phyloP scores from a whole-genome alignment of 2,113 vertebrate genomes.

The Hemicordylus capensis region DNA sequence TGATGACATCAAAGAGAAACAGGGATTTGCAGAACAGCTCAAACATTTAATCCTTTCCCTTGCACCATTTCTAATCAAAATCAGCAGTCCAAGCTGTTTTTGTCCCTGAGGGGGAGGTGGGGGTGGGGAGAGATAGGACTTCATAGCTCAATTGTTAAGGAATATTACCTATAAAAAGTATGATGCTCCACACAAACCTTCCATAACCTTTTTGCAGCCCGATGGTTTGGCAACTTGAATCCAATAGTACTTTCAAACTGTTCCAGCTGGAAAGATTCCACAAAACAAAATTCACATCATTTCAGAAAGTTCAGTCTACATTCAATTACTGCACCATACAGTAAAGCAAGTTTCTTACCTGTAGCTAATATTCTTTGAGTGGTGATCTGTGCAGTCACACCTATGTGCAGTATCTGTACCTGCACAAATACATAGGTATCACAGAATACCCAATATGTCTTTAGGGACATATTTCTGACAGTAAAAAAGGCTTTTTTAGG shows the following conservation, averaged over 20 bases:
- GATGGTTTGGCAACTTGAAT: slow-evolving; percentile 96
- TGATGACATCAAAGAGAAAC: slow-evolving; percentile 35
- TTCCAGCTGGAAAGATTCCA: slow-evolving; percentile 83
- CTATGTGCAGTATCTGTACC: background rate
- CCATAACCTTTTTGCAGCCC: slow-evolving; percentile 94
- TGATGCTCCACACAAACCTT: slow-evolving; percentile 99
- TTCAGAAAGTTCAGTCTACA: slow-evolving; percentile 18
- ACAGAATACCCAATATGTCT: background rate
- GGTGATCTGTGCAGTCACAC: no score
- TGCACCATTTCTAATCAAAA: background rate
- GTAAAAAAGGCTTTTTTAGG: background rate
- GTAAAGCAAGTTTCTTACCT: slow-evolving; percentile 29
- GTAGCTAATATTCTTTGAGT: no score
- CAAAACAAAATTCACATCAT: slow-evolving; percentile 40
- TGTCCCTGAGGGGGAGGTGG: no score
- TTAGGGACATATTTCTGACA: no score
- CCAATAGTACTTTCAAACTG: slow-evolving; percentile 99
- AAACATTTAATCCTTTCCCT: background rate
- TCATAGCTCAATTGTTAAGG: background rate
- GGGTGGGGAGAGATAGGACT: background rate
- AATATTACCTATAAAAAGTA: slow-evolving; percentile 94
- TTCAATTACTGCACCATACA: background rate
- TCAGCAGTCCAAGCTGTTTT: background rate
- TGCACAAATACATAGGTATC: no score
- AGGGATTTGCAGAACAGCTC: slow-evolving; percentile 45